Percentiles rank a stretch among this genome's conserved stretches.
These are phyloP conservation scores for Myiozetetes cayanensis DNA, from an alignment of 2,113 vertebrate species.

Conservation along the genomic window DNA sequence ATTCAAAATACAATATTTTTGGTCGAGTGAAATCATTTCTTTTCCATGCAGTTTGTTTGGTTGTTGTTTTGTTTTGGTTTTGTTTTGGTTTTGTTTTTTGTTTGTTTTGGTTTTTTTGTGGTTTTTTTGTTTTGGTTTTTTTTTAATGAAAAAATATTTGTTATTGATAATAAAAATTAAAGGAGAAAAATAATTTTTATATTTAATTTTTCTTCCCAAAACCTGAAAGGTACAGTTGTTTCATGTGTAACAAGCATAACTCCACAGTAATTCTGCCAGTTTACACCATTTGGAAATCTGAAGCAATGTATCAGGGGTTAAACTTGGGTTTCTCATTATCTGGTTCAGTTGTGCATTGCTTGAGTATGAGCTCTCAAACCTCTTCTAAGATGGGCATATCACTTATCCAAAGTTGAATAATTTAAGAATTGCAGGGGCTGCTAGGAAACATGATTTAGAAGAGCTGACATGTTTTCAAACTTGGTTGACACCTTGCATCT, in stretches of 20 bases:
- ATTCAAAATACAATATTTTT: neutral
- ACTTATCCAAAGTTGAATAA: neutral
- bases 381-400: neutral
- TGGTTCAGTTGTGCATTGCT: neutral
- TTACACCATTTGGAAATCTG: neutral
- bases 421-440: neutral
- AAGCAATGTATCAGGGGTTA: neutral
- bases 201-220: neutral
- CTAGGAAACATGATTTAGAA: neutral
- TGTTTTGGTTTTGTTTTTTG: too few species aligned
- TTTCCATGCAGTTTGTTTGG: neutral
- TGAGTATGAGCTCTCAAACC: neutral
- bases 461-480: neutral
- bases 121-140: too few species aligned
- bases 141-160: neutral
- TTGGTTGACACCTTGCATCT: neutral
- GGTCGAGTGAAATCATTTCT: neutral
- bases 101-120: too few species aligned
- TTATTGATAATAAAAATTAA: neutral
- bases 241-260: neutral
- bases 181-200: neutral
- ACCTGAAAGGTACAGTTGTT: neutral
- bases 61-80: neutral
- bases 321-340: neutral
- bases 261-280: neutral